Base-by-base conservation (phyloP, 2,888 invertebrate species). In the Orthosia gracilis region DNA sequence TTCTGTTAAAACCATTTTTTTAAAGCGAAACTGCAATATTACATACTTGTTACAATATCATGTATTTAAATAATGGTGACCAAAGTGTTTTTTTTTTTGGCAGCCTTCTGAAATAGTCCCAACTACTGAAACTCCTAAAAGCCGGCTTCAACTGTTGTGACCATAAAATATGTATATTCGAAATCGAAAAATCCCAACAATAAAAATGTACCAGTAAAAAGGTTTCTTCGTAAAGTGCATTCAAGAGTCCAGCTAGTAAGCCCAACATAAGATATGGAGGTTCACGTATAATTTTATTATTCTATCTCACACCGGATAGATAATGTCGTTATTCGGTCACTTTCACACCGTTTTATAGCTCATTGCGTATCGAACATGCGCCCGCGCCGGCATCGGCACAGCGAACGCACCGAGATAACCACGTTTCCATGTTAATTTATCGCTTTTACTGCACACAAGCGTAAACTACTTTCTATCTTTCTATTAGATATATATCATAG, bases 391-490 rank as follows among this genome's bases (percentile, higher is more conserved):
- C 87, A 83, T 83, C 50, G 31, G 84, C 86, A 84, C 61, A 61
- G 68, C 70, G 49, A 70, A 50, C 82, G 68, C 76, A 76, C 73
- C 68, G 70, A 85, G 83, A 88, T 85, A 88, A 83, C 84, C 73
- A 76, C 77, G 77, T 82, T 84, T 83, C 79, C 85, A 85, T 87
- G 85, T 84, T 85, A 87, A 89, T 89, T 87, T 89, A 89, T 88
- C 81, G 83, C 76, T 76, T 80, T 81, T 81, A 83, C 80, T 67
- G 69, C 76, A 70, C 68, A 85, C 76, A 76, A 77, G 63, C 82
- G 82, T 84, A 84, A 80, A 88, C 83, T 76, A 87, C 85, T 89
- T 90, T 89, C 89, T 89, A 88, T 85, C 73, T 88, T 89, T 89
- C 88, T 87, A 87, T 85, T 80, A 82, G 83, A 86, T 84, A 89